Conservation (phyloP, 2,113 vertebrate genomes). For the Dinomys branickii region DNA sequence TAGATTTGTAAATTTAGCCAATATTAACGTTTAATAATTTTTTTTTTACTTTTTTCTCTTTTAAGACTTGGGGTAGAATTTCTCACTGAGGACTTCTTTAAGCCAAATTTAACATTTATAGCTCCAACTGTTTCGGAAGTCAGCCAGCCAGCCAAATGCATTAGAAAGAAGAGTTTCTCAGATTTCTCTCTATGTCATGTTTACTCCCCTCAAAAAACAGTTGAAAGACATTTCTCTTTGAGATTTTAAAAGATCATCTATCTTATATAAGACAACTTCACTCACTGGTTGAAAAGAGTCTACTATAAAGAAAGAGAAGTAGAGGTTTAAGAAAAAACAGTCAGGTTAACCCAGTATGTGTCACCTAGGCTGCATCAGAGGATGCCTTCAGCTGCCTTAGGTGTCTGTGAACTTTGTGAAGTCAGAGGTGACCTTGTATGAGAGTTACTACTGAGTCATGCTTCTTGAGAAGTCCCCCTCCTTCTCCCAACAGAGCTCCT, state of each 20-base stretch:
- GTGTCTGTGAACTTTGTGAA: not conserved
- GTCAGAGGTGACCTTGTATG: not conserved
- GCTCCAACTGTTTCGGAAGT: conserved; percentile 56
- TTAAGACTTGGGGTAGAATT: conserved; percentile 55
- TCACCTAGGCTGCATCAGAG: not conserved
- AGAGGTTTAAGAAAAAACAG: not conserved
- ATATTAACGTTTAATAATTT: conserved; percentile 64
- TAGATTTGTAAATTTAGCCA: conserved; percentile 60
- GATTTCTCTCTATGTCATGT: conserved; percentile 18
- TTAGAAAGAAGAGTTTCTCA: conserved; percentile 28
- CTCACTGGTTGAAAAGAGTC: not conserved
- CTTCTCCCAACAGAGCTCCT: not conserved
- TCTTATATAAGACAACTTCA: not conserved
- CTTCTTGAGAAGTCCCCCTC: not conserved
- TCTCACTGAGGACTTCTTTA: conserved; percentile 54
- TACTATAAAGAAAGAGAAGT: not conserved
- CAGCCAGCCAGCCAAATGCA: conserved; percentile 52
- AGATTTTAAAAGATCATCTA: conserved; percentile 45
- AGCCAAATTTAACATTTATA: conserved; percentile 72
- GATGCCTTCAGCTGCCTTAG: not conserved
- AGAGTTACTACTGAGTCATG: not conserved
- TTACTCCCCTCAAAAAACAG: conserved; percentile 29
- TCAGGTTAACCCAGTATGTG: not conserved
- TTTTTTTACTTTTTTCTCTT: conserved; percentile 27
- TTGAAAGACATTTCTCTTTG: conserved; percentile 32